Base-by-base conservation (phyloP, 2,113 vertebrate species). In the Trinectes maculatus region DNA sequence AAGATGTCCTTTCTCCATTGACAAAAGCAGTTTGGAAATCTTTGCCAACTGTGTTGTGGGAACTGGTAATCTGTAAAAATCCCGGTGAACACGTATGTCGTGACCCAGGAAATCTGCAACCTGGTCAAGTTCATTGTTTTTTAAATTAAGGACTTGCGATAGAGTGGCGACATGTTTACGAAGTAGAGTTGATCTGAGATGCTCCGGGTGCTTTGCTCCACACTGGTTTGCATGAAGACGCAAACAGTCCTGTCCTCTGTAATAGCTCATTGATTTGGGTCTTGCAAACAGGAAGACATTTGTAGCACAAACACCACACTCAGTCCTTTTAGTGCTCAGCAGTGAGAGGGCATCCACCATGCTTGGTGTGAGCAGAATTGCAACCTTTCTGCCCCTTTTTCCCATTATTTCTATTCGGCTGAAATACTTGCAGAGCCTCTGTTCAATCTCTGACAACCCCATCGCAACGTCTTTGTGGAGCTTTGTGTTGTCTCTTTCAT, bases 351-450 rank as follows among this genome's bases (percentile, higher is more conserved):
- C 49, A 40, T 65, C 49, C 5, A 71, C 10, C 24, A 68, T 28
- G 0, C 16, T 16, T 49, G 60, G 74, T 24, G 52, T 63, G 15
- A 84, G 65, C 4, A 84, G 44, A 37, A 80, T 33, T 22, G 60
- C 55, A 28, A 84, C 69, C 16, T 74, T 78, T 39, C 60, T 28
- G 3, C 43, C 66, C 8, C 47, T 60, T 74, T 67, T 82, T 1
- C 71, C 78, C 8, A 34, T 65, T 8, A 75, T 54, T 64, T 85
- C 58, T 8, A 80, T n/a, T 22, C 26, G 11, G 3, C 39, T 60
- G 34, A 84, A 84, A 54, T 69, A 40, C 29, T 26, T 68, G 56
- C 67, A 85, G 12, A 75, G 77, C 29, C 21, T 82, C 16, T 83
- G 31, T 47, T 85, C 78, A 59, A 22, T 56, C 39, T 47, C 19